Evolutionary conservation across 2,797 vertebrate genomes (phyloP), one percentile per base, ranked within the genome.

Genomic region (Momotus momota): DNA sequence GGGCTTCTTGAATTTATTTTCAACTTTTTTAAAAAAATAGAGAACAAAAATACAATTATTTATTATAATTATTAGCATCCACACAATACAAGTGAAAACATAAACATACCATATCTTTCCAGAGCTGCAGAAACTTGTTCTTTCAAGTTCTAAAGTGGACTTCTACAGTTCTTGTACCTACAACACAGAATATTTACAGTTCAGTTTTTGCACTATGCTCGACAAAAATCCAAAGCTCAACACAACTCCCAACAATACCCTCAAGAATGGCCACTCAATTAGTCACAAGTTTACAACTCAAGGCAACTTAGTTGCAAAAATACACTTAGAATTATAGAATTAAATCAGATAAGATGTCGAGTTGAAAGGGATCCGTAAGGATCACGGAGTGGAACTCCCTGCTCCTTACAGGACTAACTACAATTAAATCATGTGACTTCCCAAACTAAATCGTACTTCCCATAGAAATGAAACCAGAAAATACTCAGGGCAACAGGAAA

Each of bases 61-160:
- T 31, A 11, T 9, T 87, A 78, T 23, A 62, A 71, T 52, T 94
- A 96, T 77, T 88, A 88, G 31, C 41, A 96, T 65, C 90, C n/a
- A 88, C 49, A 86, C 23, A 92, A 86, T 14, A 8, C 43, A 85
- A 84, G 11, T 62, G 23, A 89, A 97, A 94, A 88, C 12, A 61
- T 41, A 96, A 96, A 98, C 97, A 75, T 98, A 98, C 98, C 98
- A 97, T 98, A 97, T 97, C 97, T 96, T 96, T 95, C 86, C 96
- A 97, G 94, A 91, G 95, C 95, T 97, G 97, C 92, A 96, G 96
- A 95, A 96, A 96, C 94, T 79, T 79, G 52, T 52, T 91, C 91
- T 97, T 97, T 96, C 96, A 93, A 95, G 96, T 93, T 97, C 91
- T 97, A 96, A 94, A 96, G 79, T 15, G 54, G 93, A 88, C 86